Conservation (phyloP, 2,113 vertebrate genomes). For the Naja naja region DNA sequence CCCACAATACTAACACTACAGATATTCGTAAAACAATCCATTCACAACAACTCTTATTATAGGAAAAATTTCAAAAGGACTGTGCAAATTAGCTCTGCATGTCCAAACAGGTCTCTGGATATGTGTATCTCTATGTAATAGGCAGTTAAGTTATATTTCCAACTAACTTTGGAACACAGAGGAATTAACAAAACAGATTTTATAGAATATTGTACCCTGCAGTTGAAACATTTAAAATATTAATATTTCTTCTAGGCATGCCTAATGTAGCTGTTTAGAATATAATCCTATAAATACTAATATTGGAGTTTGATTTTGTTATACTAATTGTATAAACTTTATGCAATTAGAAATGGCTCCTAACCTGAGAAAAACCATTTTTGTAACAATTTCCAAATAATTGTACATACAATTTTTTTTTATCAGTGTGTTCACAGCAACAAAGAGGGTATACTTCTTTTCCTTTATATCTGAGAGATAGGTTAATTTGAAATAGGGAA, state of each 20-base stretch:
- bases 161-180: neutral
- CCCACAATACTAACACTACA: neutral
- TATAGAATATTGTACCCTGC: neutral
- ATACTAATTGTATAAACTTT: neutral
- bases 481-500: neutral
- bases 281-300: neutral
- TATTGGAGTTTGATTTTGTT: constrained; percentile 14
- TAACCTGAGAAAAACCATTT: neutral
- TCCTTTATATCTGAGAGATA: neutral
- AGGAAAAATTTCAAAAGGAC: neutral
- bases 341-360: neutral
- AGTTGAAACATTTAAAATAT: neutral
- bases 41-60: neutral
- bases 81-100: neutral
- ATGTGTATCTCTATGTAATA: neutral
- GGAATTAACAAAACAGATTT: neutral
- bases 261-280: neutral
- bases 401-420: neutral
- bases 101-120: neutral
- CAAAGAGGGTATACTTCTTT: neutral
- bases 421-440: neutral
- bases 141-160: neutral
- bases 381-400: neutral
- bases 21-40: neutral
- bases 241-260: neutral